phyloP scores from a whole-genome alignment of 2,888 invertebrate genomes.

The Anoncus sp. region DNA sequence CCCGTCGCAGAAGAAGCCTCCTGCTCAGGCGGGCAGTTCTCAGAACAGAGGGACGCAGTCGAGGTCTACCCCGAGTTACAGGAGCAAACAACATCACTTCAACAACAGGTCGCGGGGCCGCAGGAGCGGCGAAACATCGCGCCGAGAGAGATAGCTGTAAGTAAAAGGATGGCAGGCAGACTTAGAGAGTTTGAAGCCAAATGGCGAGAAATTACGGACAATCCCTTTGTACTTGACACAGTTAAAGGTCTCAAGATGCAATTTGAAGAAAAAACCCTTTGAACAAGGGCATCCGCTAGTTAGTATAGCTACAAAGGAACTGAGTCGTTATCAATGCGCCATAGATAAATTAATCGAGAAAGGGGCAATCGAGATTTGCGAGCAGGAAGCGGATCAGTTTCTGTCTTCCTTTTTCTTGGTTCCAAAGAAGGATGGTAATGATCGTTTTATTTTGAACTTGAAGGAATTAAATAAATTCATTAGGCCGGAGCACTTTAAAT shows the following conservation, averaged over 20 bases:
- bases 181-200: conserved; percentile 38
- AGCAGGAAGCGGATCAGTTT: neutral
- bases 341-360: neutral
- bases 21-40: too few species aligned
- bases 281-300: neutral
- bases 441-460: neutral
- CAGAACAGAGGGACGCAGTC: too few species aligned
- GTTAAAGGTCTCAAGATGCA: conserved; percentile 47
- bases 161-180: conserved; percentile 29
- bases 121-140: too few species aligned
- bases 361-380: neutral
- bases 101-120: too few species aligned
- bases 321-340: neutral
- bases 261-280: neutral
- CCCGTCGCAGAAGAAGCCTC: too few species aligned
- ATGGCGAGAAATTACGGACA: conserved; percentile 45
- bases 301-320: neutral
- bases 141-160: too few species aligned
- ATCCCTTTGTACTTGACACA: conserved; percentile 43
- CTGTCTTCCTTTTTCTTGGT: neutral
- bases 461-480: conserved; percentile 4
- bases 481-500: neutral
- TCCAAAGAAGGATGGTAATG: neutral
- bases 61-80: too few species aligned
- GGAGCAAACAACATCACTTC: too few species aligned